Conservation (phyloP, 2,797 vertebrate genomes). For the Phrynocephalus forsythii region DNA sequence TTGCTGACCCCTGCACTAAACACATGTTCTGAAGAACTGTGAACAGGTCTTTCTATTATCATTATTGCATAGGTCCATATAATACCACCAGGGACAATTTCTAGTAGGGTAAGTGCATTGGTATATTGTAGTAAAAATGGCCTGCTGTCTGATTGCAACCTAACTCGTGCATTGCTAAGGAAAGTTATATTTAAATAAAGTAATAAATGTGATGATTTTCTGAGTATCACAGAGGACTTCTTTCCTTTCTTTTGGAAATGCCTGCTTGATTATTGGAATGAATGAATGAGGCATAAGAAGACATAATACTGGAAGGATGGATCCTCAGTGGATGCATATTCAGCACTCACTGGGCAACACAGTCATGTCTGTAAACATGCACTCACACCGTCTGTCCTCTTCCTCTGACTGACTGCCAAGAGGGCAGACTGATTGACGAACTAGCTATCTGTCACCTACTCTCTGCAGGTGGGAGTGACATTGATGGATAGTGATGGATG, state of each 20-base stretch:
- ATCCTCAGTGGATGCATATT: no score
- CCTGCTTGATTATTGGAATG: not conserved
- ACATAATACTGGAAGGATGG: not conserved
- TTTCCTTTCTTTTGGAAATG: not conserved
- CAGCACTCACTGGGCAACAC: not conserved
- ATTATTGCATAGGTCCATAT: not conserved
- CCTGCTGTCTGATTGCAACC: not conserved
- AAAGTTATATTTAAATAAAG: not conserved
- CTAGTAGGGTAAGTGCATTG: not conserved
- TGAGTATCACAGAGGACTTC: not conserved
- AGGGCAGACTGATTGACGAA: constrained; percentile 73
- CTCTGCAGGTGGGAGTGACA: constrained; percentile 82
- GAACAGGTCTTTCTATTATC: not conserved
- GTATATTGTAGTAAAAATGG: not conserved
- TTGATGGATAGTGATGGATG: constrained; percentile 95
- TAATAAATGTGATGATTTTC: not conserved
- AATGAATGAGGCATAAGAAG: not conserved
- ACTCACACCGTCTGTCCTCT: constrained; percentile 21
- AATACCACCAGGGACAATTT: not conserved
- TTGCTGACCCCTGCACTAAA: no score
- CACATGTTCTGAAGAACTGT: not conserved
- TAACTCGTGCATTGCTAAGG: not conserved
- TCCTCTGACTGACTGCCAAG: constrained; percentile 6
- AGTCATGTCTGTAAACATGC: not conserved
- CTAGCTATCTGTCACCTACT: constrained; percentile 73